phyloP scores from a whole-genome alignment of 2,113 vertebrate genomes.

The Corynorhinus townsendii region DNA sequence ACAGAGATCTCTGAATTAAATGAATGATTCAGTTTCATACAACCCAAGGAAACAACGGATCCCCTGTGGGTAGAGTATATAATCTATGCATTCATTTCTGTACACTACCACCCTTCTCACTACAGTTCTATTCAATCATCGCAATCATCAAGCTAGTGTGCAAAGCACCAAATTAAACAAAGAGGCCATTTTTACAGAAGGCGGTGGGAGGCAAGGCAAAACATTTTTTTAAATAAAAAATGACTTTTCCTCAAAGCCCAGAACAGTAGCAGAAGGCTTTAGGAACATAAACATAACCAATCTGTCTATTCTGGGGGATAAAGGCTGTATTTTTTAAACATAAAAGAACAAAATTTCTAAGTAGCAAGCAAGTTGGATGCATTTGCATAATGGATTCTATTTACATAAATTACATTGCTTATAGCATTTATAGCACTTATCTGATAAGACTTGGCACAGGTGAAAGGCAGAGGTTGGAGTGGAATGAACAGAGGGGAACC shows the following conservation, averaged over 20 bases:
- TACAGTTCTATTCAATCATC: constrained; percentile 27
- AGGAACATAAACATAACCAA: constrained; percentile 65
- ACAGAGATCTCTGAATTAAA: constrained; percentile 65
- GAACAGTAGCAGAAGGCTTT: constrained; percentile 67
- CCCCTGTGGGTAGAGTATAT: constrained; percentile 5
- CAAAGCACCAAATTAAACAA: constrained; percentile 70
- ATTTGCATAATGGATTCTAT: constrained; percentile 75
- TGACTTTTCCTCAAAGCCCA: constrained; percentile 63
- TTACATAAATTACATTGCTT: constrained; percentile 72
- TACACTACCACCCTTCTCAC: constrained; percentile 4
- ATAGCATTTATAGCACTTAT: constrained; percentile 61
- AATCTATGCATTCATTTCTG: constrained; percentile 53
- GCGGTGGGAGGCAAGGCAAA: constrained; percentile 43
- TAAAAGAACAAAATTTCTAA: constrained; percentile 71
- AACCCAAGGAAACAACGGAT: constrained; percentile 37
- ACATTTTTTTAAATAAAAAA: constrained; percentile 64
- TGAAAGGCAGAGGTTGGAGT: constrained; percentile 21
- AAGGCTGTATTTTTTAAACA: constrained; percentile 72
- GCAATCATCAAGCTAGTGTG: constrained; percentile 35
- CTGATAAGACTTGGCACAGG: constrained; percentile 54
- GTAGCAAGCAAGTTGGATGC: constrained; percentile 63
- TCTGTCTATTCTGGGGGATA: constrained; percentile 67
- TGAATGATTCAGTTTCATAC: constrained; percentile 57
- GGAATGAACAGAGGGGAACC: background rate
- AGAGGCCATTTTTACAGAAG: constrained; percentile 55